Evolutionary conservation across 2,797 vertebrate species (phyloP).

Genomic region (Sternotherus odoratus): DNA sequence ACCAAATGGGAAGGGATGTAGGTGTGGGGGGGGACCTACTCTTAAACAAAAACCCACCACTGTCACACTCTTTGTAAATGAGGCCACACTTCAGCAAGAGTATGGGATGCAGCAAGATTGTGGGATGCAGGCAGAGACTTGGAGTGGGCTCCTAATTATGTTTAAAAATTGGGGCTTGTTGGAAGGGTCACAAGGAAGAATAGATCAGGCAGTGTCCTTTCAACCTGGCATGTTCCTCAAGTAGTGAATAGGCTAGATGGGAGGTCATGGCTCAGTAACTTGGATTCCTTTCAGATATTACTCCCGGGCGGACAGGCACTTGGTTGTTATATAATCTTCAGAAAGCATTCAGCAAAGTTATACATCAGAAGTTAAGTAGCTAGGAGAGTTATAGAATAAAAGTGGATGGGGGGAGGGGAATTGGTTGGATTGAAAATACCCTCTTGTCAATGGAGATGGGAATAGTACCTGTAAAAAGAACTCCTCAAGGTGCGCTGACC

Average conservation of each 20-base stretch:
- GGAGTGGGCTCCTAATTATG: not conserved
- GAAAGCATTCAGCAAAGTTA: not conserved
- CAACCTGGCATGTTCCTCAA: not conserved
- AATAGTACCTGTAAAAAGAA: rapidly evolving
- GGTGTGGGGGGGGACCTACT: not conserved
- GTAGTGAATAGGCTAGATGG: not conserved
- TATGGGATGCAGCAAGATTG: rapidly evolving
- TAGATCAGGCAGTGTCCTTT: rapidly evolving
- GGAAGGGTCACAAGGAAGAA: rapidly evolving
- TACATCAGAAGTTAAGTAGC: too few relatives aligned
- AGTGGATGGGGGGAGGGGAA: not conserved
- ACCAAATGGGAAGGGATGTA: rapidly evolving
- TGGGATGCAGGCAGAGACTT: not conserved
- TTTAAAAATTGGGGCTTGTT: not conserved
- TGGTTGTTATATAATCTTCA: rapidly evolving
- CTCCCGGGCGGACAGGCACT: not conserved
- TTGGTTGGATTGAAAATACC: not conserved
- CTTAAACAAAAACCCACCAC: not conserved
- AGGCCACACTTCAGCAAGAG: not conserved
- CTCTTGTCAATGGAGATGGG: not conserved
- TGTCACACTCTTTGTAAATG: not conserved
- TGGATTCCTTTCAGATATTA: not conserved
- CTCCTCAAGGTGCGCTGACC: not conserved
- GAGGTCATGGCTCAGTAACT: rapidly evolving
- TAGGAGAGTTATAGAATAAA: not conserved